Conservation (phyloP, 2,888 invertebrate species). For the Drosophila formosana region DNA sequence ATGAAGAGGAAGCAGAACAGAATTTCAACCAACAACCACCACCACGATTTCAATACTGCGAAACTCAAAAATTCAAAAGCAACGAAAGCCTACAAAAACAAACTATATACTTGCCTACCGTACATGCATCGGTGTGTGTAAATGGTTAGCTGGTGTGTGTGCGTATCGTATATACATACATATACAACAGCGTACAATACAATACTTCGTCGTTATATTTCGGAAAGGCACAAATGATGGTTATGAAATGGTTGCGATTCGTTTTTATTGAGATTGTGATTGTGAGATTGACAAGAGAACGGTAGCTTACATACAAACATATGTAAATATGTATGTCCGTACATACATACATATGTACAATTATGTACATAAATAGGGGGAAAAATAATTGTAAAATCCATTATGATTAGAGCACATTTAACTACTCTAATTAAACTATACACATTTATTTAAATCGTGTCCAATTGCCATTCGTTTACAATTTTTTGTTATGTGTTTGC, state of each 20-base stretch:
- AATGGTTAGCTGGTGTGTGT: slow-evolving; percentile 33
- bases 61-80: slow-evolving; percentile 78
- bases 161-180: slow-evolving; percentile 15
- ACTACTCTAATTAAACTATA: background rate
- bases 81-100: slow-evolving; percentile 79
- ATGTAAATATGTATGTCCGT: slow-evolving; percentile 1
- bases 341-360: slow-evolving; percentile 6
- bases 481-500: background rate
- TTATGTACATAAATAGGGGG: slow-evolving; percentile 23
- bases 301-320: slow-evolving; percentile 15
- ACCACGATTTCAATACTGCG: slow-evolving; percentile 83
- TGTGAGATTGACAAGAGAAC: slow-evolving; percentile 61
- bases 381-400: slow-evolving; percentile 11
- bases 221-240: slow-evolving; percentile 80
- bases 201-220: slow-evolving; percentile 73
- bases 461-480: background rate
- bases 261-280: slow-evolving; percentile 73
- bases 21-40: slow-evolving; percentile 71
- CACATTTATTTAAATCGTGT: background rate
- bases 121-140: slow-evolving; percentile 18
- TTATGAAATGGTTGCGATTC: slow-evolving; percentile 66
- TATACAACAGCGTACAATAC: slow-evolving; percentile 32
- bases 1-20: slow-evolving; percentile 55
- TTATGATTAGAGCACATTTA: slow-evolving; percentile 8
- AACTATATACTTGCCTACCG: slow-evolving; percentile 57